These are phyloP conservation scores for Leptobrachium leishanense DNA, from an alignment of 2,113 vertebrate genomes.

Conservation along the genomic window DNA sequence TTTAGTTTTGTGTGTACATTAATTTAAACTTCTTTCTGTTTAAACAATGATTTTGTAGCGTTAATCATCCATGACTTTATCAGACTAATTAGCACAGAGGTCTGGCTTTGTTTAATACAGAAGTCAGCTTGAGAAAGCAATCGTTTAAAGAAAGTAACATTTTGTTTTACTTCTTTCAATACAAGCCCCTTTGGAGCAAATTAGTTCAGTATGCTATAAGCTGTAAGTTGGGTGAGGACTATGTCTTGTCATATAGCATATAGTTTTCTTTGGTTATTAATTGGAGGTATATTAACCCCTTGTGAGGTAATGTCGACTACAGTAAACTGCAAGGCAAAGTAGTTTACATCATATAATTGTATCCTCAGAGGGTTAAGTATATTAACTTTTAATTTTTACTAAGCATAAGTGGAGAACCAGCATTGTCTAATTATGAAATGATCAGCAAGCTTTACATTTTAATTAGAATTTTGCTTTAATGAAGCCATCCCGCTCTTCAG, in stretches of 20 bases:
- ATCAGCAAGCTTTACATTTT: constrained; percentile 77
- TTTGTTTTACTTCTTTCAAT: constrained; percentile 40
- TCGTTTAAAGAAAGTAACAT: constrained; percentile 42
- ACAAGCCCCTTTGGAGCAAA: constrained; percentile 57
- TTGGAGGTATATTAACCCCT: constrained; percentile 8
- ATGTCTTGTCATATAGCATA: constrained; percentile 47
- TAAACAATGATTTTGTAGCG: constrained; percentile 52
- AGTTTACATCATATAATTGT: neutral
- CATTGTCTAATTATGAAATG: constrained; percentile 72
- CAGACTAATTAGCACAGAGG: constrained; percentile 69
- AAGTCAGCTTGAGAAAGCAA: constrained; percentile 59
- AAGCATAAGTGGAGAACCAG: constrained; percentile 59
- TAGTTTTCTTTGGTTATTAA: constrained; percentile 54
- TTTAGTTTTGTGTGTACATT: neutral
- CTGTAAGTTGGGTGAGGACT: constrained; percentile 50
- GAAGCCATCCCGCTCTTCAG: constrained; percentile 60
- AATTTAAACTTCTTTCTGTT: neutral
- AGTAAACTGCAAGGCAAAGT: neutral
- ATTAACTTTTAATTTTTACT: constrained; percentile 52
- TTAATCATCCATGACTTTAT: constrained; percentile 67
- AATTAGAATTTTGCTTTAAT: constrained; percentile 70
- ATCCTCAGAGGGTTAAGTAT: constrained; percentile 53
- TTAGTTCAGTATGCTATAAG: constrained; percentile 58
- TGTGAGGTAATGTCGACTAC: neutral
- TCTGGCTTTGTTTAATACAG: constrained; percentile 55